These are phyloP conservation scores for Gambusia yucatana DNA, from an alignment of 2,797 vertebrate species.

Conservation along the genomic window DNA sequence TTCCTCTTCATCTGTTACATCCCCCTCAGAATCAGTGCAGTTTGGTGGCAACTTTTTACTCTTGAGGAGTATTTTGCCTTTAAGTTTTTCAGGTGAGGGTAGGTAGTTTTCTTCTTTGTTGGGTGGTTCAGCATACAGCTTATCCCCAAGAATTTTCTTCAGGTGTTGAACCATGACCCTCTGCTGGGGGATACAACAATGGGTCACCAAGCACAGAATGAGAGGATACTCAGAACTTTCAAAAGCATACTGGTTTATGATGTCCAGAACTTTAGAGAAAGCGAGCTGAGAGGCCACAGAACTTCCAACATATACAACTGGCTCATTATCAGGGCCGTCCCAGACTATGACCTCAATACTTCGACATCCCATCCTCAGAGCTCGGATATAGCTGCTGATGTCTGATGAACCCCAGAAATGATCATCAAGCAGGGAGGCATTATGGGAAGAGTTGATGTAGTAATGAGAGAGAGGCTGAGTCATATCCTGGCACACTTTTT, in stretches of 20 bases:
- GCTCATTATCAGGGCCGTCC: conserved; percentile 91
- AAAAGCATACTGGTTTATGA: conserved; percentile 92
- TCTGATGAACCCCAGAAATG: conserved; percentile 91
- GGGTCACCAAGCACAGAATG: conserved; percentile 90
- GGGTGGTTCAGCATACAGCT: conserved; percentile 83
- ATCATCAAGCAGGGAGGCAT: conserved; percentile 90
- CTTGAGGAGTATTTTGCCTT: conserved; percentile 90
- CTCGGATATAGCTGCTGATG: conserved; percentile 88
- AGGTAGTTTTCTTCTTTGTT: conserved; percentile 84
- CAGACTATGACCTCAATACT: conserved; percentile 91
- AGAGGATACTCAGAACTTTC: conserved; percentile 90
- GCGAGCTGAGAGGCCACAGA: conserved; percentile 86
- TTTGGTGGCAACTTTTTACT: conserved; percentile 85
- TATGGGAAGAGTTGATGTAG: conserved; percentile 93
- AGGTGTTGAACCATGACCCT: conserved; percentile 88
- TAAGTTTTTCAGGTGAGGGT: conserved; percentile 90
- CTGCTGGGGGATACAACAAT: conserved; percentile 88
- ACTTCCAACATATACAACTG: conserved; percentile 88
- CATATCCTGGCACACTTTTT: conserved; percentile 93
- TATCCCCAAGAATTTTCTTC: conserved; percentile 90
- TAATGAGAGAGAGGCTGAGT: conserved; percentile 92
- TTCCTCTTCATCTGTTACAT: conserved; percentile 92
- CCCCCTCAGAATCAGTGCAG: conserved; percentile 84
- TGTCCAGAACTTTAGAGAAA: conserved; percentile 87
- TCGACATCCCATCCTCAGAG: conserved; percentile 90